These are phyloP conservation scores for Magallana ariakensis DNA, from an alignment of 1,140 invertebrate species.

Conservation along the genomic window DNA sequence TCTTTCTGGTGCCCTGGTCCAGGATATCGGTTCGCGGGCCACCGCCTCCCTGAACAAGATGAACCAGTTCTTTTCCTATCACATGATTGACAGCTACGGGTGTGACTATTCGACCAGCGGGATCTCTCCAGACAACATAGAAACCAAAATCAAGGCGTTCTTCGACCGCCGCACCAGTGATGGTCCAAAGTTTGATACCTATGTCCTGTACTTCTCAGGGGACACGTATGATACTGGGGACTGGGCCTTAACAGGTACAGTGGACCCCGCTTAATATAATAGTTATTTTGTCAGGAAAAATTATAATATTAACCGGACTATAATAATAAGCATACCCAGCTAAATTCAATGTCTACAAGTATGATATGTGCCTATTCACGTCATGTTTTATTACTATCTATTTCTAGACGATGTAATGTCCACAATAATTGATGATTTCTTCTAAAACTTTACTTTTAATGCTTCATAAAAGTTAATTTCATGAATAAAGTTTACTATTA, in stretches of 20 bases:
- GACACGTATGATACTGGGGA: constrained; percentile 77
- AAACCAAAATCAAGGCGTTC: constrained; percentile 75
- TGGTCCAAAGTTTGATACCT: constrained; percentile 78
- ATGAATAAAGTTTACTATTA: too few species aligned
- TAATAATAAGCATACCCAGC: too few species aligned
- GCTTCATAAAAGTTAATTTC: too few species aligned
- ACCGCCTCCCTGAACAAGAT: constrained; percentile 72
- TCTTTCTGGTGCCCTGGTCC: constrained; percentile 65
- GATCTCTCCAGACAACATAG: constrained; percentile 69
- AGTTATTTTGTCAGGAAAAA: too few species aligned
- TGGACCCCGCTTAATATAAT: too few species aligned
- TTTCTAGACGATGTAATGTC: too few species aligned
- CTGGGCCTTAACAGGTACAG: constrained; percentile 77
- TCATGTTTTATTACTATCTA: too few species aligned
- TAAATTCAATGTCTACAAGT: too few species aligned
- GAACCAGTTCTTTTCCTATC: constrained; percentile 74
- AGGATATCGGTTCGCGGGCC: constrained; percentile 71
- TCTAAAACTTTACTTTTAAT: too few species aligned
- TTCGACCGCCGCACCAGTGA: constrained; percentile 74
- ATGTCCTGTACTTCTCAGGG: constrained; percentile 77
- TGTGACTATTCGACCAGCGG: constrained; percentile 78
- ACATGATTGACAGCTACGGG: constrained; percentile 78
- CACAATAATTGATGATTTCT: too few species aligned
- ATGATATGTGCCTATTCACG: too few species aligned
- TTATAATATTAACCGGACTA: too few species aligned